Evolutionary conservation across 2,113 vertebrate species (phyloP).

Genomic region (Leucoraja erinaceus): DNA sequence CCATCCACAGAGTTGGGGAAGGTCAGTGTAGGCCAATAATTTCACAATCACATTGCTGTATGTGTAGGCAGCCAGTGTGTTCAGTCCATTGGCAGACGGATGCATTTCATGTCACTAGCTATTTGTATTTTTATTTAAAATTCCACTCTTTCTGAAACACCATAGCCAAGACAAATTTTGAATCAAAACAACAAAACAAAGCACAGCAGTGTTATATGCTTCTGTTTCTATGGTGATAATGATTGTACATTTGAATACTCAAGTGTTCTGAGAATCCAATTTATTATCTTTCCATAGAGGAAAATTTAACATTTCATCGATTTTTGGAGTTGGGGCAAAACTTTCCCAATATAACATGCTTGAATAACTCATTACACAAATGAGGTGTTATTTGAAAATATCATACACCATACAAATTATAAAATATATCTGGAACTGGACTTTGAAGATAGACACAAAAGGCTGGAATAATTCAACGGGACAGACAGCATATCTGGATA

Average conservation of each 20-base stretch:
- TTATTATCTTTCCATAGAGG: neutral
- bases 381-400: neutral
- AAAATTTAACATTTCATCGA: neutral
- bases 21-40: neutral
- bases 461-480: too few relatives aligned
- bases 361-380: neutral
- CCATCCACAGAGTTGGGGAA: neutral
- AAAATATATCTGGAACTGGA: neutral
- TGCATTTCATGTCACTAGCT: neutral
- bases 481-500: too few relatives aligned
- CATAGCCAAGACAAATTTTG: neutral
- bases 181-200: neutral
- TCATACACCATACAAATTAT: neutral
- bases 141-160: neutral
- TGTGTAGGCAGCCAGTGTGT: neutral
- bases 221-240: neutral
- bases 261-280: neutral
- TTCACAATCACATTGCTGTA: neutral
- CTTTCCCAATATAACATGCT: neutral
- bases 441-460: neutral
- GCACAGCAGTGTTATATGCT: neutral
- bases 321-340: neutral
- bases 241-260: neutral
- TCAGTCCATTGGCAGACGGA: neutral
- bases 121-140: conserved; percentile 5